These are phyloP conservation scores for Patella vulgata DNA, from an alignment of 1,140 invertebrate species.

Conservation along the genomic window DNA sequence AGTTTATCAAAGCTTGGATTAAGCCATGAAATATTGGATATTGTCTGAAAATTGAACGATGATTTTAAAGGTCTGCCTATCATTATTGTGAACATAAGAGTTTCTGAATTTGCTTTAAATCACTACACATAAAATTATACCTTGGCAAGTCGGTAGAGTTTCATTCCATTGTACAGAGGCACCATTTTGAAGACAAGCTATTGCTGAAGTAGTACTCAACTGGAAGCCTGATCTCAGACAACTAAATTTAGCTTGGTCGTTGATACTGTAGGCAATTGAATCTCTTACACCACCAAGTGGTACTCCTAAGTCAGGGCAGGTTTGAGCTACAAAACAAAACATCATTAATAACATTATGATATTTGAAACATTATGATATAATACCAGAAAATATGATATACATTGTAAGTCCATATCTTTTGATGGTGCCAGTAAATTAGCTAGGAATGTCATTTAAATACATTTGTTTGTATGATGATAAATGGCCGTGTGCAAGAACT, in stretches of 20 bases:
- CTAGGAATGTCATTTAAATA: not conserved
- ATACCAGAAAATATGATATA: too few relatives aligned
- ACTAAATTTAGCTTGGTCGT: conserved; percentile 8
- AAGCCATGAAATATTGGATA: too few relatives aligned
- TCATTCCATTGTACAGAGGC: conserved; percentile 5
- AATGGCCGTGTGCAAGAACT: not conserved
- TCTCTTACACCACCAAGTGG: conserved; percentile 11
- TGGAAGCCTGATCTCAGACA: conserved; percentile 9
- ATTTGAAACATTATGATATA: not conserved
- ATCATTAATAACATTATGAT: not conserved
- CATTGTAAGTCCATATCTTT: not conserved
- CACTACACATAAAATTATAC: too few relatives aligned
- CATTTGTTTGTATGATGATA: not conserved
- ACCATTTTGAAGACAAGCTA: conserved; percentile 9
- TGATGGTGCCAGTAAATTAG: not conserved
- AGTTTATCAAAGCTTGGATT: too few relatives aligned
- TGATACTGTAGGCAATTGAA: not conserved
- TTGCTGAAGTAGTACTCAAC: not conserved
- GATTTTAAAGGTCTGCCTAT: too few relatives aligned
- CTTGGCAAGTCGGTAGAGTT: conserved; percentile 11
- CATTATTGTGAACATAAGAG: too few relatives aligned
- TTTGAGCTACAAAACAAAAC: conserved; percentile 9
- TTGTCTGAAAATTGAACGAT: too few relatives aligned
- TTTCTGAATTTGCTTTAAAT: too few relatives aligned
- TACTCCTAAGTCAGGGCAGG: conserved; percentile 13